Percentiles rank a stretch among this genome's conserved stretches.
Evolutionary conservation across 2,797 vertebrate species (phyloP).

Genomic region (Rhadinocentrus ornatus): DNA sequence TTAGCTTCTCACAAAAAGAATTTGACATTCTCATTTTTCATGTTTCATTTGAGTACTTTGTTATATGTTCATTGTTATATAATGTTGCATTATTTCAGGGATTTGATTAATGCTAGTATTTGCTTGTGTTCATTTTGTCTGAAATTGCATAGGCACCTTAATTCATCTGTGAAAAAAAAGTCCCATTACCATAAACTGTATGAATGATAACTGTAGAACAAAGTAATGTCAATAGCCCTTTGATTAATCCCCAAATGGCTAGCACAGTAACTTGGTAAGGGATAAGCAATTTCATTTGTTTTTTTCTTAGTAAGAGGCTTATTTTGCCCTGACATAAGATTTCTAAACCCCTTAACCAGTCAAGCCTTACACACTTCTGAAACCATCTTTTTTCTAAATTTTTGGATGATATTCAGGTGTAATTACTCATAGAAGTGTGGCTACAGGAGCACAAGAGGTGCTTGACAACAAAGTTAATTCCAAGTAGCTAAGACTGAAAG

Average conservation of each 20-base stretch:
- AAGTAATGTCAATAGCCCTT: conserved; percentile 84
- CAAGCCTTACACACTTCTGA: conserved; percentile 76
- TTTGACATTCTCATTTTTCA: conserved; percentile 52
- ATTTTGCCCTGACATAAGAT: conserved; percentile 80
- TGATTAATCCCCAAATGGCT: conserved; percentile 85
- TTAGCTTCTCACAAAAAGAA: conserved; percentile 34
- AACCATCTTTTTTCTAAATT: conserved; percentile 52
- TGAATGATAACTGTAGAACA: conserved; percentile 85
- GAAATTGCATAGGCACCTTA: conserved; percentile 75
- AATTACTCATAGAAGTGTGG: conserved; percentile 79
- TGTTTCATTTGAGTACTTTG: conserved; percentile 51
- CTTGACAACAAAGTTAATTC: conserved; percentile 75
- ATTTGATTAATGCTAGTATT: conserved; percentile 84
- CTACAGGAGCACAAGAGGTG: conserved; percentile 73
- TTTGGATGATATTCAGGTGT: conserved; percentile 75
- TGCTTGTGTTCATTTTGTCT: conserved; percentile 74
- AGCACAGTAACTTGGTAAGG: conserved; percentile 78
- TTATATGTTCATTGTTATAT: no score
- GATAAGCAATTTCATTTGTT: conserved; percentile 86
- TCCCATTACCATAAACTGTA: conserved; percentile 83
- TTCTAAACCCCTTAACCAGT: conserved; percentile 78
- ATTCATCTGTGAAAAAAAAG: conserved; percentile 77
- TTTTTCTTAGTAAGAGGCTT: conserved; percentile 82
- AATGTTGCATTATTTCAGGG: conserved; percentile 66
- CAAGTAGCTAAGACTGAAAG: conserved; percentile 55